Conservation (phyloP, 2,797 vertebrate genomes). For the Typhlichthys eigenmanni region DNA sequence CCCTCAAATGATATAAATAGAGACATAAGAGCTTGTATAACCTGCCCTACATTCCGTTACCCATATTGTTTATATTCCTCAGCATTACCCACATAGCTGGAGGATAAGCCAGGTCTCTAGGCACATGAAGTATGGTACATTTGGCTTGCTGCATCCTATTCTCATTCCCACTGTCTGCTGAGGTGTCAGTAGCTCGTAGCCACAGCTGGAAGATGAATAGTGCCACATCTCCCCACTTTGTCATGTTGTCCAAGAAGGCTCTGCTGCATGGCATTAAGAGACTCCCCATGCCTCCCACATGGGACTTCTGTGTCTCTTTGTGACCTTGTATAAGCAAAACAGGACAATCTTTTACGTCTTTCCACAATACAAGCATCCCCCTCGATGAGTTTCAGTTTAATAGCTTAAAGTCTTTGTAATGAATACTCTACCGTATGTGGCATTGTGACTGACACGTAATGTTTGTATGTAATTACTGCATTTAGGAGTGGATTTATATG, state of each 20-base stretch:
- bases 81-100: slow-evolving; percentile 69
- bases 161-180: slow-evolving; percentile 68
- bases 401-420: too few relatives aligned
- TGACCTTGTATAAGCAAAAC: slow-evolving; percentile 50
- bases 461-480: too few relatives aligned
- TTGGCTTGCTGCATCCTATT: slow-evolving; percentile 63
- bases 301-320: slow-evolving; percentile 44
- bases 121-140: slow-evolving; percentile 60
- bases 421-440: too few relatives aligned
- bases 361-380: slow-evolving; percentile 33
- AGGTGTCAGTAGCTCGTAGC: slow-evolving; percentile 65
- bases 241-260: slow-evolving; percentile 70
- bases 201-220: slow-evolving; percentile 76
- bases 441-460: too few relatives aligned
- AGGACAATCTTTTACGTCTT: slow-evolving; percentile 37
- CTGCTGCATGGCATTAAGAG: slow-evolving; percentile 71
- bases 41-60: slow-evolving; percentile 45
- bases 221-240: slow-evolving; percentile 67
- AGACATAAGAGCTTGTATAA: too few relatives aligned
- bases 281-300: slow-evolving; percentile 58
- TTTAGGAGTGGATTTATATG: too few relatives aligned
- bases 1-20: too few relatives aligned
- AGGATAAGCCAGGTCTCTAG: slow-evolving; percentile 71
- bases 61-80: slow-evolving; percentile 68
- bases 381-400: background rate